Percentiles rank a stretch among this genome's conserved stretches.
These are phyloP conservation scores for Epicampocera succincta DNA, from an alignment of 2,888 invertebrate genomes.

Conservation along the genomic window DNA sequence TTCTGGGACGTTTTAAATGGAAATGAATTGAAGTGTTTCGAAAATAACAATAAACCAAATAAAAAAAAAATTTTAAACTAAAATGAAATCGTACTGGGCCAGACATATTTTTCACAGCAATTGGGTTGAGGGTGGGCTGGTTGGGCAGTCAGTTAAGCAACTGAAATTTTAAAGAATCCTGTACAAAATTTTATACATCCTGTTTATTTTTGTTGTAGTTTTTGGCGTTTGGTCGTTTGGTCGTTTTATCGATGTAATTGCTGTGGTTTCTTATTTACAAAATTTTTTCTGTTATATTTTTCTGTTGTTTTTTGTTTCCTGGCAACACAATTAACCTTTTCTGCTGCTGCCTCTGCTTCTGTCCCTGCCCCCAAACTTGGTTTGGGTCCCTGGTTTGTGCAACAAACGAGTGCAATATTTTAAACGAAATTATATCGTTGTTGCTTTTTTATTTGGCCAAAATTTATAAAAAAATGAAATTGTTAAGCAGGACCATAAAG, in stretches of 20 bases:
- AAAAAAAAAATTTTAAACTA: too few species aligned
- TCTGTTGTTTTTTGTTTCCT: not conserved
- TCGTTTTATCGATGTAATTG: not conserved
- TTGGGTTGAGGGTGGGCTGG: too few species aligned
- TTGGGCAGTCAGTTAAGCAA: too few species aligned
- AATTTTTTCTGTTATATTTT: not conserved
- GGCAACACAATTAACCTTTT: not conserved
- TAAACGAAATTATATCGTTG: not conserved
- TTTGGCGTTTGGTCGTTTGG: too few species aligned
- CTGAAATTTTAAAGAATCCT: too few species aligned
- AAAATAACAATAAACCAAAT: too few species aligned
- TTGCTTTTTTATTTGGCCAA: conserved; percentile 5
- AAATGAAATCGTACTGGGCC: too few species aligned
- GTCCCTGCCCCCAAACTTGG: not conserved
- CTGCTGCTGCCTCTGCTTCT: not conserved
- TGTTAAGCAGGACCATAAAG: conserved; percentile 45
- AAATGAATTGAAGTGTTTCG: too few species aligned
- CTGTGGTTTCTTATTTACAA: not conserved
- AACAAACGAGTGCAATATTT: conserved; percentile 5
- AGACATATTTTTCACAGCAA: too few species aligned
- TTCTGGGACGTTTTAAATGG: too few species aligned
- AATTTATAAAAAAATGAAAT: conserved; percentile 20
- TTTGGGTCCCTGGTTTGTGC: not conserved
- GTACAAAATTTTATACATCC: too few species aligned
- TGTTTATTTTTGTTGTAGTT: too few species aligned